phyloP scores from a whole-genome alignment of 2,797 vertebrate species.

The Channallabes apus region DNA sequence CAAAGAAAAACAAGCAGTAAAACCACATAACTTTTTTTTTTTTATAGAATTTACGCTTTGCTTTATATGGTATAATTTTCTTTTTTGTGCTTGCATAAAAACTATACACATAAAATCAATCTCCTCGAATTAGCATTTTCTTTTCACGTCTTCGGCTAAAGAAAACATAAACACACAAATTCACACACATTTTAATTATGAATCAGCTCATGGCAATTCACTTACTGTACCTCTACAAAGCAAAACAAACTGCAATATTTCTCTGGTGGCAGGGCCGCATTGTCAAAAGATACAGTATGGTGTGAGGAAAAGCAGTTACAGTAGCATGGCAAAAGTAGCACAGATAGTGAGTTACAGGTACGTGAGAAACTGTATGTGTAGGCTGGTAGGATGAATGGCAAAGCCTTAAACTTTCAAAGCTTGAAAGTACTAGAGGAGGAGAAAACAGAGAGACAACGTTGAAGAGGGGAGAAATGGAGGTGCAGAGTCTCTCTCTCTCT shows the following conservation, averaged over 20 bases:
- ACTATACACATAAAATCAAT: background rate
- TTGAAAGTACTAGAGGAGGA: background rate
- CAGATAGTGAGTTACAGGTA: slow-evolving; percentile 1
- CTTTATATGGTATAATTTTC: background rate
- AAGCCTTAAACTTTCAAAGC: slow-evolving; percentile 13
- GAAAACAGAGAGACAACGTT: background rate
- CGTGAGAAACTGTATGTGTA: slow-evolving; percentile 4
- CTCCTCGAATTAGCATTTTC: background rate
- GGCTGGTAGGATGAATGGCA: slow-evolving; percentile 19
- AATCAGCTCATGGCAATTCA: background rate
- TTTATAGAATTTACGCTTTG: background rate
- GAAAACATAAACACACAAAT: background rate
- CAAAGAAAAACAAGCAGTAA: background rate
- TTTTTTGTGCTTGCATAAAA: background rate
- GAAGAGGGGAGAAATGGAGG: background rate
- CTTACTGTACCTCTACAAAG: background rate
- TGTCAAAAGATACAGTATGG: background rate
- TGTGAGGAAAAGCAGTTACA: background rate
- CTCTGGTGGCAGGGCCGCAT: background rate
- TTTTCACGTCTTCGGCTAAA: background rate
- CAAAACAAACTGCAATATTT: background rate
- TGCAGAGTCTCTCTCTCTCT: background rate
- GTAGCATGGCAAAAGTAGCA: slow-evolving; percentile 14
- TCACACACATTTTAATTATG: background rate
- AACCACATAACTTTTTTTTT: background rate